Evolutionary conservation across 2,113 vertebrate genomes (phyloP).

Genomic region (Syrmaticus mikado): DNA sequence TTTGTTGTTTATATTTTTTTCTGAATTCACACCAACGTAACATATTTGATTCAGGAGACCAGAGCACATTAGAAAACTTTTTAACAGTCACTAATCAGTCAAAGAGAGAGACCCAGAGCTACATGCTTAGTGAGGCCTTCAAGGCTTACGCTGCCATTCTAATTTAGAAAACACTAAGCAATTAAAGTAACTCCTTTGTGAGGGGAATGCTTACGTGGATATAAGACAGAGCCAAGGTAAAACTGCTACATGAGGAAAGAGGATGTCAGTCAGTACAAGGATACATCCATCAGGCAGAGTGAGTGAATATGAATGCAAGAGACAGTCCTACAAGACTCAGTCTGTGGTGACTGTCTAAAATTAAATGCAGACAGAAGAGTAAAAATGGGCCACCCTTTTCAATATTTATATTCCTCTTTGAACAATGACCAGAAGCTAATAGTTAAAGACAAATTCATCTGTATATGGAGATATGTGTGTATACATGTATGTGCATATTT

Average conservation of each 20-base stretch:
- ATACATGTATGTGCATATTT: not conserved
- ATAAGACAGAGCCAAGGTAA: not conserved
- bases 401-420: not conserved
- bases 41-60: not conserved
- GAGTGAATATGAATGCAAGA: not conserved
- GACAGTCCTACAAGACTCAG: not conserved
- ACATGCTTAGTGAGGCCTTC: not conserved
- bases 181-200: not conserved
- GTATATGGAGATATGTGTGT: not conserved
- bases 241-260: not conserved
- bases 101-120: not conserved
- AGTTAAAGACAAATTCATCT: not conserved
- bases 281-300: fast-evolving
- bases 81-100: not conserved
- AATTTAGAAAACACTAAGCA: not conserved
- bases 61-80: not conserved
- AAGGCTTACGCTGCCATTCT: not conserved
- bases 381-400: not conserved
- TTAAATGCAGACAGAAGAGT: not conserved
- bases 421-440: not conserved
- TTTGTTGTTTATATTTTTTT: not conserved
- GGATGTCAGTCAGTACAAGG: not conserved
- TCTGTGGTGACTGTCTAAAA: not conserved
- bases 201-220: not conserved
- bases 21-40: not conserved